Evolutionary conservation across 2,113 vertebrate genomes (phyloP).

Genomic region (Catagonus wagneri): DNA sequence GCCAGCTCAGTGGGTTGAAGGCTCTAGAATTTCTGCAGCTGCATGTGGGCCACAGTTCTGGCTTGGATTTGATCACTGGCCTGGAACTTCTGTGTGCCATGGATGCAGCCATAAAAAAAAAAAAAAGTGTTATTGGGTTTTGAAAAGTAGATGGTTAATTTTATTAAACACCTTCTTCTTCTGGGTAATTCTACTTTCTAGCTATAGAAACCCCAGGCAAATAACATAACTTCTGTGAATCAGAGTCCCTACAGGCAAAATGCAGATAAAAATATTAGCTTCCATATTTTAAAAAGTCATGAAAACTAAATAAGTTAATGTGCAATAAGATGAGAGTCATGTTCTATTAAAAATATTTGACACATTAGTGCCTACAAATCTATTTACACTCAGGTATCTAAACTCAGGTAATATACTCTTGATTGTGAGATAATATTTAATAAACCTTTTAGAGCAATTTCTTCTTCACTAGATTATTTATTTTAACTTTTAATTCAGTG

Average conservation of each 20-base stretch:
- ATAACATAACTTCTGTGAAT: not conserved
- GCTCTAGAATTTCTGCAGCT: too few relatives aligned
- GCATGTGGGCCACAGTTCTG: too few relatives aligned
- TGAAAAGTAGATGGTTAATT: not conserved
- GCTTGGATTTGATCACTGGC: too few relatives aligned
- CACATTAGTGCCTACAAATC: not conserved
- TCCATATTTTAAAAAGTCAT: constrained; percentile 18
- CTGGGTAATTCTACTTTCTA: not conserved
- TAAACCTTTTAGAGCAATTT: not conserved
- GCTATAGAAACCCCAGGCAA: not conserved
- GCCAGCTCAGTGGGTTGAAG: too few relatives aligned
- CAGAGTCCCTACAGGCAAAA: not conserved
- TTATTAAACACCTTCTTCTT: not conserved
- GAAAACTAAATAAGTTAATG: not conserved
- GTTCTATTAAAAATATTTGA: not conserved
- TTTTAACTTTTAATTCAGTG: constrained; percentile 61
- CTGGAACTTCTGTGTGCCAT: too few relatives aligned
- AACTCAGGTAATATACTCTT: constrained; percentile 35
- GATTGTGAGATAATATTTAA: constrained; percentile 61
- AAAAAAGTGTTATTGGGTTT: not conserved
- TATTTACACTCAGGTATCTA: constrained; percentile 11
- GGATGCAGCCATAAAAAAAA: too few relatives aligned
- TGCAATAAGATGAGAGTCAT: not conserved
- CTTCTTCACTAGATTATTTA: constrained; percentile 42
- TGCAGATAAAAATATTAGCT: not conserved